phyloP scores from a whole-genome alignment of 2,797 vertebrate genomes.

The Xyrichtys novacula region DNA sequence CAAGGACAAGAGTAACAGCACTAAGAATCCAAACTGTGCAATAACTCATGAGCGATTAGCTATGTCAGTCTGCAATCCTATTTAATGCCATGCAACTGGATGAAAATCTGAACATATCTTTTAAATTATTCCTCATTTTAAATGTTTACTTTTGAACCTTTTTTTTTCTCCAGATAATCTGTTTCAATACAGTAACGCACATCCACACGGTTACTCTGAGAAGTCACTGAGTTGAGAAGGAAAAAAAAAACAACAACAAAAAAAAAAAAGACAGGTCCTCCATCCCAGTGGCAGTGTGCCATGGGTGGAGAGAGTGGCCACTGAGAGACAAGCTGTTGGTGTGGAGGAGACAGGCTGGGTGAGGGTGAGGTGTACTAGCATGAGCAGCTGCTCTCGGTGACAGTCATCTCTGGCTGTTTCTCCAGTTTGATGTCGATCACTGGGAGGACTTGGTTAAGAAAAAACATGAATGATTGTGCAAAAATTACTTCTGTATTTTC shows the following conservation, averaged over 20 bases:
- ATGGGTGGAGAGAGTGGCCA: conserved; percentile 82
- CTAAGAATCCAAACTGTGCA: conserved; percentile 87
- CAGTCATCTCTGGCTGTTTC: conserved; percentile 91
- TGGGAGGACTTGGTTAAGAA: conserved; percentile 84
- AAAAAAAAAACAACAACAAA: conserved; percentile 1
- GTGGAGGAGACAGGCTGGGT: conserved; percentile 69
- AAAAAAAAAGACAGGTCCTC: conserved; percentile 74
- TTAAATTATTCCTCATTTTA: conserved; percentile 80
- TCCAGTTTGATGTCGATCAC: conserved; percentile 96
- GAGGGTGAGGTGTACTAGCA: conserved; percentile 87
- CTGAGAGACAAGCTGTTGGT: conserved; percentile 87
- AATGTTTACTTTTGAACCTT: conserved; percentile 65
- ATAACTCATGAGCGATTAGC: conserved; percentile 88
- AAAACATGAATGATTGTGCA: conserved; percentile 35
- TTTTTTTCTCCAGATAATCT: conserved; percentile 71
- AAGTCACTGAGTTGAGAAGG: conserved; percentile 87
- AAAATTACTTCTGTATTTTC: conserved; percentile 47
- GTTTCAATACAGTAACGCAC: conserved; percentile 87
- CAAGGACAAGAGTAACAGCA: conserved; percentile 85
- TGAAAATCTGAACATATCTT: conserved; percentile 78
- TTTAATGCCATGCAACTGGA: conserved; percentile 94
- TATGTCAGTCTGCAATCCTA: conserved; percentile 89
- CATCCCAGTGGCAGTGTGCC: conserved; percentile 82
- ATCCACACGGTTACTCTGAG: conserved; percentile 88
- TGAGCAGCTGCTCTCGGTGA: conserved; percentile 93